Evolutionary conservation across 2,888 invertebrate genomes (phyloP), one percentile per base, ranked within the genome.

Genomic region (Chrysolina americana): DNA sequence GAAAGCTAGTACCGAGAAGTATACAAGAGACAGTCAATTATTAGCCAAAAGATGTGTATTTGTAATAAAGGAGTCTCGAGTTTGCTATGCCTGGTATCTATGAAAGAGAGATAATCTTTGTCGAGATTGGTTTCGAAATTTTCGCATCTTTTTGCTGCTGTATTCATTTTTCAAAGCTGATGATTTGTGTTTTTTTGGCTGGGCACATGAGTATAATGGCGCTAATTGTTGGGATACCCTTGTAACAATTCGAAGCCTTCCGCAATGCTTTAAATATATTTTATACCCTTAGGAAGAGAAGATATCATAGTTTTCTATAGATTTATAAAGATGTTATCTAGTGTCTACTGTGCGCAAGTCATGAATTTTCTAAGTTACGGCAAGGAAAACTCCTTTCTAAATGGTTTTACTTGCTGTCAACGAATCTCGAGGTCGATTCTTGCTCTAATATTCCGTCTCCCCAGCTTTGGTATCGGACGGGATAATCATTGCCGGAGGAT

Each of bases 271-370:
- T 84, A 85, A 84, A 86, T 87, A 86, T 87, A 87, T 87, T 87
- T 87, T 87, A 86, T 87, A 87, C 85, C 87, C 86, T 85, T 87
- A 87, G 87, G 82, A 82, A 85, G 82, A 86, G 81, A 84, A 83
- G 80, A 85, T 83, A 86, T 84, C 81, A 87, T 88, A 88, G 87
- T 88, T 88, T 88, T 88, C 87, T 88, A 88, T 87, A 87, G 87
- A 87, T 87, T 87, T 88, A 87, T 87, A 86, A 86, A 75, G 80
- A 85, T 86, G 86, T 85, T 86, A 86, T 85, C 82, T 86, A 85
- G 83, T 84, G 84, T 85, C 81, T 85, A 84, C 83, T 82, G 76
- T 79, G 77, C 79, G 80, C 79, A 79, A 74, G 80, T 79, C 81
- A 76, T 77, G 79, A 80, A 81, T 79, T 81, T 80, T 74, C 76